Percentiles rank a stretch among this genome's conserved stretches.
These are phyloP conservation scores for Latrodectus elegans DNA, from an alignment of 2,888 invertebrate species.

Conservation along the genomic window DNA sequence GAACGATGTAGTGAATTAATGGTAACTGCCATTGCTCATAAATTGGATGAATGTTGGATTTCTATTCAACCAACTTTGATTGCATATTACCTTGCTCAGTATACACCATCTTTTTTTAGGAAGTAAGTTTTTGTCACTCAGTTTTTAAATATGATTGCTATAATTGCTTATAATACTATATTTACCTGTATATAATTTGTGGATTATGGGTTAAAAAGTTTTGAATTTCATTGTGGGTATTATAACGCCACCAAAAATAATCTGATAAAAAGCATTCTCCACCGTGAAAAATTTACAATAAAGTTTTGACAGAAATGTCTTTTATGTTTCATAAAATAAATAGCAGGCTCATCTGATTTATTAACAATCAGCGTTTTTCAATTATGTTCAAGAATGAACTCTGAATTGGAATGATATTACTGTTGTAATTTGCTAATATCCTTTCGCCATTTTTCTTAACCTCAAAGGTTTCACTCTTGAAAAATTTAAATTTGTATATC, in stretches of 20 bases:
- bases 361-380: too few relatives aligned
- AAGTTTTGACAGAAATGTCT: too few relatives aligned
- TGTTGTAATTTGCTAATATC: too few relatives aligned
- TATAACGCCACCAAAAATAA: neutral
- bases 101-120: slow-evolving; percentile 72
- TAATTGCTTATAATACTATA: neutral
- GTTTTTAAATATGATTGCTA: neutral
- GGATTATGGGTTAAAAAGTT: neutral
- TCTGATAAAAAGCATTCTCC: too few relatives aligned
- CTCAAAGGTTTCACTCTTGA: too few relatives aligned
- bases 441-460: too few relatives aligned
- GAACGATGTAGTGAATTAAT: slow-evolving; percentile 77
- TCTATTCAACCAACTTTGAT: slow-evolving; percentile 80
- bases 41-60: slow-evolving; percentile 82
- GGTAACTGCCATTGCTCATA: slow-evolving; percentile 77
- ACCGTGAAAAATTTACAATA: too few relatives aligned
- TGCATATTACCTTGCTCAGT: slow-evolving; percentile 79
- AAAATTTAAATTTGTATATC: too few relatives aligned
- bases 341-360: too few relatives aligned
- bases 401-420: too few relatives aligned
- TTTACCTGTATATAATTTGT: neutral
- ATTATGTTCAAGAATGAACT: too few relatives aligned
- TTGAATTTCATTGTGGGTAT: neutral
- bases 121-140: slow-evolving; percentile 23
- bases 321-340: too few relatives aligned